phyloP scores from a whole-genome alignment of 2,888 invertebrate genomes.

The Latrodectus hesperus region DNA sequence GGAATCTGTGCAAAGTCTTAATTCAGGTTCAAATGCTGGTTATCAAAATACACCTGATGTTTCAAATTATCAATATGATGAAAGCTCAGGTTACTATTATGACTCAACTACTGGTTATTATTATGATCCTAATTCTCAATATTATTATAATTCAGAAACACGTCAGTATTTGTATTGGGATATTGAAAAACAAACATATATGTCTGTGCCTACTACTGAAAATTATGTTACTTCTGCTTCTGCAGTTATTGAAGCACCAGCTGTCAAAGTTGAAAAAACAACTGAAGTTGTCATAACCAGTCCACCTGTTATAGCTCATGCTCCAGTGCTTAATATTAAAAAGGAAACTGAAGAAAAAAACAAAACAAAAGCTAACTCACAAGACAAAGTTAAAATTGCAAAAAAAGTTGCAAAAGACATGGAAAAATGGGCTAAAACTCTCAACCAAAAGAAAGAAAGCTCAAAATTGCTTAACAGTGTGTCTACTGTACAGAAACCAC shows the following conservation, averaged over 20 bases:
- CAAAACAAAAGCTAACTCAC: slow-evolving; percentile 77
- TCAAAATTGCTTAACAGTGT: slow-evolving; percentile 74
- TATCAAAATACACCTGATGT: slow-evolving; percentile 83
- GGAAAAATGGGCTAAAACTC: slow-evolving; percentile 95
- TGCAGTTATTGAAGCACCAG: slow-evolving; percentile 43
- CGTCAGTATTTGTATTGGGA: slow-evolving; percentile 98
- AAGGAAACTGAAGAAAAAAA: slow-evolving; percentile 39
- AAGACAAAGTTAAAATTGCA: slow-evolving; percentile 96
- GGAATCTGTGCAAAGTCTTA: slow-evolving; percentile 36
- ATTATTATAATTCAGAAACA: slow-evolving; percentile 94
- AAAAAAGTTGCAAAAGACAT: slow-evolving; percentile 97
- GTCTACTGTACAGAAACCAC: neutral
- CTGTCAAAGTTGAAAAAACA: slow-evolving; percentile 30
- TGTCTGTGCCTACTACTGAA: slow-evolving; percentile 74
- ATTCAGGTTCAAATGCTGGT: slow-evolving; percentile 28
- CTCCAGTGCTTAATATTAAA: slow-evolving; percentile 70
- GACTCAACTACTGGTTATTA: slow-evolving; percentile 94
- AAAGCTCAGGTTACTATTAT: slow-evolving; percentile 95
- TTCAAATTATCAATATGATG: slow-evolving; percentile 93
- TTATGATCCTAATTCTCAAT: slow-evolving; percentile 96
- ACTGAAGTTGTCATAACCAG: slow-evolving; percentile 55
- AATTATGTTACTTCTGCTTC: slow-evolving; percentile 6
- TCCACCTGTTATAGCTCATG: slow-evolving; percentile 69
- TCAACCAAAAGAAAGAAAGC: slow-evolving; percentile 94
- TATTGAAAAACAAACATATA: slow-evolving; percentile 77